Evolutionary conservation across 2,113 vertebrate species (phyloP), one percentile per base, ranked within the genome.

Genomic region (Tragelaphus strepsiceros): DNA sequence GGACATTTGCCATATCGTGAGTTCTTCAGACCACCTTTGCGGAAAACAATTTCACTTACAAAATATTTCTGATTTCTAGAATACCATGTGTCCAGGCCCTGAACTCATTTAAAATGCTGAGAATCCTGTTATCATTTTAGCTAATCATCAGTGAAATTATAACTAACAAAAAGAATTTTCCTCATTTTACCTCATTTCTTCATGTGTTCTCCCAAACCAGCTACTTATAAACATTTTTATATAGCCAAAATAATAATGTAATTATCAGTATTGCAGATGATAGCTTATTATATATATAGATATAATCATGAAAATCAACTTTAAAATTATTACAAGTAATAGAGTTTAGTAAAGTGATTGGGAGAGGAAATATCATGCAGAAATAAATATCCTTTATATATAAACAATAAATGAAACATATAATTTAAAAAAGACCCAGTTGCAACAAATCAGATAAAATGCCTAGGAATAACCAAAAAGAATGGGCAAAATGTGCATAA

Each of bases 21-120:
- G 13, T 71, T 96, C 62, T 77, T 49, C 58, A 87, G 51, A 64
- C 80, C 56, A 91, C 49, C 32, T 87, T 49, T 30, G 56, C 6
- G 35, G 58, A 51, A 80, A 19, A 87, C 22, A 87, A 46, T 61
- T 56, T 95, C 88, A 80, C 16, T 87, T 58, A 91, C 30, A 86
- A 77, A 81, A 80, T 91, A 80, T 61, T 95, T 51, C 58, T 92
- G 71, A 81, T 87, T 91, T 95, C 58, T 67, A 54, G 49, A 87
- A 87, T 46, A 78, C 80, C 88, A 35, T 80, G 49, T 30, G 6
- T 87, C 16, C 71, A 81, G 49, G 58, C 35, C 35, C 58, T 91
- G 67, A 91, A 91, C 81, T 81, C 43, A 26, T 83, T 92, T 92
- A 92, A 92, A 61, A 88, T 74, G n/a, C 61, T 92, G 88, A 88